These are phyloP conservation scores for Istiophorus platypterus DNA, from an alignment of 2,113 vertebrate species.

Conservation along the genomic window DNA sequence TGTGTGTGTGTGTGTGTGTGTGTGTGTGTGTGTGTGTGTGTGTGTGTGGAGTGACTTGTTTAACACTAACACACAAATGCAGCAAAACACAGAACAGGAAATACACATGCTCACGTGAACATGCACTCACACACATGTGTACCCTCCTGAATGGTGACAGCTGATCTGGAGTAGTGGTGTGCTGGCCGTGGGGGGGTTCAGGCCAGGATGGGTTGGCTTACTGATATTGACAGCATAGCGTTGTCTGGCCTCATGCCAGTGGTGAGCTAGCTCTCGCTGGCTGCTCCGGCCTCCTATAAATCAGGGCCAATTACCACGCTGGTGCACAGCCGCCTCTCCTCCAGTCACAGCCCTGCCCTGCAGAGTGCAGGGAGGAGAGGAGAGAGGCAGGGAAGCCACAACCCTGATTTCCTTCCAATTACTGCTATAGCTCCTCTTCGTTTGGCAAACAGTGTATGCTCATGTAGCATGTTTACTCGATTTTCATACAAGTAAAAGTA, in stretches of 20 bases:
- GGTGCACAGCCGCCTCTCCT: constrained; percentile 66
- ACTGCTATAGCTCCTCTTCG: constrained; percentile 38
- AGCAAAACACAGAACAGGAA: constrained; percentile 17
- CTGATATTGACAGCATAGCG: constrained; percentile 72
- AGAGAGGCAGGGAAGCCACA: constrained; percentile 49
- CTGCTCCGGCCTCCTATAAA: constrained; percentile 78
- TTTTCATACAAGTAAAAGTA: constrained; percentile 22
- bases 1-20: constrained; percentile 15
- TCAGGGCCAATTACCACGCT: constrained; percentile 80
- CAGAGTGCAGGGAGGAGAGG: constrained; percentile 56
- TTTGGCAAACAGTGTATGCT: constrained; percentile 37
- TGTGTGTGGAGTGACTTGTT: constrained; percentile 31
- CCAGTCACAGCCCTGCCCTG: constrained; percentile 61
- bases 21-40: constrained; percentile 2
- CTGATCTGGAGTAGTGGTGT: constrained; percentile 33
- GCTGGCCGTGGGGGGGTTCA: constrained; percentile 30
- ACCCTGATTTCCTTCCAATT: constrained; percentile 57
- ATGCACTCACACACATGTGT: not conserved
- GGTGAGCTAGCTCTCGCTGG: constrained; percentile 66
- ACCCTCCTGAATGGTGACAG: constrained; percentile 30
- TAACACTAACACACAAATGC: constrained; percentile 20
- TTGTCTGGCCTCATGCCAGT: constrained; percentile 70
- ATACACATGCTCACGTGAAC: constrained; percentile 11
- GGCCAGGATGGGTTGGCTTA: constrained; percentile 50
- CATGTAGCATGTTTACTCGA: not conserved